Conservation (phyloP, 2,797 vertebrate genomes). For the Trachurus trachurus region DNA sequence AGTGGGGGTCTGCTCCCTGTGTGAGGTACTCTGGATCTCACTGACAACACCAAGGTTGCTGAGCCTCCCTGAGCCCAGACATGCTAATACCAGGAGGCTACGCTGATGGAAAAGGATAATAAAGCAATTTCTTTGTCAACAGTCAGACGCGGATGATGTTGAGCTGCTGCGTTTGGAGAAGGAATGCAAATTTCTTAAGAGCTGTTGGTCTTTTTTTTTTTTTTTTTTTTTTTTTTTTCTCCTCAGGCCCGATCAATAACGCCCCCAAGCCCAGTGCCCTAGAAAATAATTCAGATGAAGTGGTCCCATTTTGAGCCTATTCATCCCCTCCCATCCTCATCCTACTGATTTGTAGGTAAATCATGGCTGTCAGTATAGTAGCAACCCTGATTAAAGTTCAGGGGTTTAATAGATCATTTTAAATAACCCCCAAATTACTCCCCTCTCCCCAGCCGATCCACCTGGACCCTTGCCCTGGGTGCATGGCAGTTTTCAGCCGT, state of each 20-base stretch:
- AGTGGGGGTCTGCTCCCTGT: conserved; percentile 74
- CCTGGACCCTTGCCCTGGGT: conserved; percentile 95
- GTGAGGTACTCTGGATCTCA: conserved; percentile 72
- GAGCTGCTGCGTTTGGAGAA: conserved; percentile 57
- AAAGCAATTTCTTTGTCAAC: conserved; percentile 67
- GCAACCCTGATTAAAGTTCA: conserved; percentile 98
- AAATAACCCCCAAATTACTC: conserved; percentile 93
- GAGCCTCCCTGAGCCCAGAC: conserved; percentile 34
- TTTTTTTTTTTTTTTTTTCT: conserved; percentile 1
- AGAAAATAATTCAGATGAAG: conserved; percentile 82
- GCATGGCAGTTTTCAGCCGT: conserved; percentile 94
- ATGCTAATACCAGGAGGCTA: conserved; percentile 57
- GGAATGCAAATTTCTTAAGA: conserved; percentile 63
- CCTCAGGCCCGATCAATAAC: conserved; percentile 63
- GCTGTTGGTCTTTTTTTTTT: conserved; percentile 21
- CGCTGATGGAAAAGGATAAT: conserved; percentile 67
- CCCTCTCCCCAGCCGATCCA: conserved; percentile 90
- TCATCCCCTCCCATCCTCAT: conserved; percentile 87
- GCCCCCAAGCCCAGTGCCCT: conserved; percentile 46
- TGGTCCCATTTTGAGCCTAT: conserved; percentile 78
- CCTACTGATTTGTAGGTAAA: conserved; percentile 89
- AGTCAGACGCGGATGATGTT: conserved; percentile 51
- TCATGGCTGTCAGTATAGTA: conserved; percentile 93
- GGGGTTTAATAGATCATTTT: conserved; percentile 99
- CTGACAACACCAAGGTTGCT: conserved; percentile 74